Evolutionary conservation across 2,797 vertebrate species (phyloP).

Genomic region (Coregonus suidteri): DNA sequence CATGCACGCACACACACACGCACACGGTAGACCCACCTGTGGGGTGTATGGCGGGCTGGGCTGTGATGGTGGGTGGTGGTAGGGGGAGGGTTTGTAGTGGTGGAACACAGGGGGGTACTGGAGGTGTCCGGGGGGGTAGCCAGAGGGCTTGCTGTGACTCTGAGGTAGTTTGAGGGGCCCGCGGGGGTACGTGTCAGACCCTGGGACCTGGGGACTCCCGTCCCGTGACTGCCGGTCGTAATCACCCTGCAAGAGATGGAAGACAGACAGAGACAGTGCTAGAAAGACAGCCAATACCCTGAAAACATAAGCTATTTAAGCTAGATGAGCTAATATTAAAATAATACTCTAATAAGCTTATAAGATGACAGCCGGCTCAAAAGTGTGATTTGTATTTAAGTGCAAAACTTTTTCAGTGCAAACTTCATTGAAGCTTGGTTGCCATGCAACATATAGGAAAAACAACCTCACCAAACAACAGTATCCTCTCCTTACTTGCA

Average conservation of each 20-base stretch:
- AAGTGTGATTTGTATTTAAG: too few relatives aligned
- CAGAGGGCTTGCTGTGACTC: constrained; percentile 84
- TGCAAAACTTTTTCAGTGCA: too few relatives aligned
- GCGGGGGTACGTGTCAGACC: constrained; percentile 90
- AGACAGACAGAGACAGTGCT: neutral
- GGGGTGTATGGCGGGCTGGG: constrained; percentile 88
- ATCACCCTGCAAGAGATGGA: constrained; percentile 79
- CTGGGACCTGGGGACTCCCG: constrained; percentile 83
- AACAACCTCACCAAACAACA: too few relatives aligned
- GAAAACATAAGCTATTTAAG: neutral
- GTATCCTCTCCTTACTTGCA: too few relatives aligned
- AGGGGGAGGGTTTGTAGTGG: constrained; percentile 88
- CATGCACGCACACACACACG: neutral
- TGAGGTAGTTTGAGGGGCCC: constrained; percentile 95
- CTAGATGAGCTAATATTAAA: neutral
- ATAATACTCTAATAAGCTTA: neutral
- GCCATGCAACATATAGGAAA: too few relatives aligned
- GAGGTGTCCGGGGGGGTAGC: constrained; percentile 79
- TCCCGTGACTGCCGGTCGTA: constrained; percentile 88
- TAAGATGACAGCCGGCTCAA: too few relatives aligned
- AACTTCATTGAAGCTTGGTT: too few relatives aligned
- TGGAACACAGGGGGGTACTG: constrained; percentile 90
- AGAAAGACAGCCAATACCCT: neutral
- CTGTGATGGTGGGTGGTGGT: constrained; percentile 87
- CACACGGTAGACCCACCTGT: constrained; percentile 59